Conservation (phyloP, 2,888 invertebrate genomes). For the Nezara viridula region DNA sequence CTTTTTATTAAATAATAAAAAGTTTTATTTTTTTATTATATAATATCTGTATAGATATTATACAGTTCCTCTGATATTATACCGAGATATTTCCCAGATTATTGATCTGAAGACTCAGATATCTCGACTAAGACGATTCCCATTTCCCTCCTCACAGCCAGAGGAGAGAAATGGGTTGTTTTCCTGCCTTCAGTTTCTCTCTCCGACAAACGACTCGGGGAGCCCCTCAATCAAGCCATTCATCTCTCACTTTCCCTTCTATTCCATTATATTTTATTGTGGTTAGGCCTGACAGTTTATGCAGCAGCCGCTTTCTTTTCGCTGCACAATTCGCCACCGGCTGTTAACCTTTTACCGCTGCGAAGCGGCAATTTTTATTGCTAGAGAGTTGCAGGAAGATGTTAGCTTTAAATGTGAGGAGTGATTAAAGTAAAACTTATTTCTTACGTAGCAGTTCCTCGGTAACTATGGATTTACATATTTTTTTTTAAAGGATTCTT, state of each 20-base stretch:
- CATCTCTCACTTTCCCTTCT: not conserved
- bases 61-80: no score
- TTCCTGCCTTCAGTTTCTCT: not conserved
- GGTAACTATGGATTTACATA: no score
- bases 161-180: not conserved
- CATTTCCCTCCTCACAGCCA: no score
- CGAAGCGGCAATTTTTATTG: not conserved
- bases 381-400: not conserved
- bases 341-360: not conserved
- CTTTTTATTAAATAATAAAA: no score
- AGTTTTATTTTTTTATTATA: no score
- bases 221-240: not conserved
- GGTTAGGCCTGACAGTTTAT: not conserved
- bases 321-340: not conserved
- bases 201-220: not conserved
- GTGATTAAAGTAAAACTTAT: not conserved
- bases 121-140: no score
- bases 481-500: no score
- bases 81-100: no score
- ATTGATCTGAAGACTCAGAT: no score
- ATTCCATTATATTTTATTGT: conserved; percentile 14
- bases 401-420: not conserved
- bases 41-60: no score
- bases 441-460: not conserved
- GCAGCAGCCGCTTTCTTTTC: not conserved